Percentiles rank a stretch among this genome's conserved stretches.
These are phyloP conservation scores for Hydropsyche betteni DNA, from an alignment of 2,888 invertebrate species.

Conservation along the genomic window DNA sequence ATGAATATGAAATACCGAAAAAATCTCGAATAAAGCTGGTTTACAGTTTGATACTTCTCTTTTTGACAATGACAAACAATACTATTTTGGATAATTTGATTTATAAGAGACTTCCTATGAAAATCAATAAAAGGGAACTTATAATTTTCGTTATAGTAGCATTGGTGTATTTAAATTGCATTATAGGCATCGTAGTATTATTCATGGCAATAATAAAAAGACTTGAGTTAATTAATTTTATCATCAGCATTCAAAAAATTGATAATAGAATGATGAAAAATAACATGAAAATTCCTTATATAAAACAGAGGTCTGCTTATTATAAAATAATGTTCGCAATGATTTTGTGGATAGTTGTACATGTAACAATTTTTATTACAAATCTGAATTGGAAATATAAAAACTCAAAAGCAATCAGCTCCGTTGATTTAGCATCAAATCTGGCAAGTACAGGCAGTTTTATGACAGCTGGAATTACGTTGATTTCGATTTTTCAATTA, in stretches of 20 bases:
- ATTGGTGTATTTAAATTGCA: not conserved
- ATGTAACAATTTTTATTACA: not conserved
- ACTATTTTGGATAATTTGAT: not conserved
- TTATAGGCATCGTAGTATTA: not conserved
- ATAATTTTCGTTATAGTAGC: constrained; percentile 1
- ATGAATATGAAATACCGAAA: not conserved
- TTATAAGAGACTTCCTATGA: not conserved
- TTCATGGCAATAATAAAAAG: not conserved
- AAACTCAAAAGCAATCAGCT: not conserved
- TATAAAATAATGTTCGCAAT: not conserved
- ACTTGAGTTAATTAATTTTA: not conserved
- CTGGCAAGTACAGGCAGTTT: not conserved
- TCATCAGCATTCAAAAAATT: not conserved
- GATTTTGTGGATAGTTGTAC: not conserved
- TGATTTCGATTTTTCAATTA: not conserved
- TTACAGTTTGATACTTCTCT: not conserved
- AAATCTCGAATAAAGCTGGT: not conserved
- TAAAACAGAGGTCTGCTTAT: not conserved
- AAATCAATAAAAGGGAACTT: not conserved
- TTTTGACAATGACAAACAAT: not conserved
- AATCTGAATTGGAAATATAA: not conserved
- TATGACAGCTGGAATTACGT: not conserved
- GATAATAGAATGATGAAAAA: not conserved
- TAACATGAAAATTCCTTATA: not conserved
- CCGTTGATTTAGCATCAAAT: not conserved